Evolutionary conservation across 2,113 vertebrate species (phyloP), one percentile per base, ranked within the genome.

Genomic region (Pygoscelis antarcticus): DNA sequence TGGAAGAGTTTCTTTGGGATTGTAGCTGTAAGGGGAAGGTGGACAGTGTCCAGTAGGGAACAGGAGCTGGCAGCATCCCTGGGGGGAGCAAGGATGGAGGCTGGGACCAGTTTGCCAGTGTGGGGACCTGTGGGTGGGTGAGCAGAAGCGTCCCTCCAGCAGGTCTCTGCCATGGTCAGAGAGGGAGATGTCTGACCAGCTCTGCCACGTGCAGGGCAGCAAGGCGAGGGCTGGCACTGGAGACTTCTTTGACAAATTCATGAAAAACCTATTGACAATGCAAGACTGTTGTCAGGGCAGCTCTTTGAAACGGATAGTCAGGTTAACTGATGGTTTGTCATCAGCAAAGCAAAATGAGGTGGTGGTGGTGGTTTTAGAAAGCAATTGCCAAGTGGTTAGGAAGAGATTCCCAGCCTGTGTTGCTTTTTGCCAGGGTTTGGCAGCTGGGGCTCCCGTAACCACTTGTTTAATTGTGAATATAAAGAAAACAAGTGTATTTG

Each of bases 401-500:
- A 82, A 46, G 49, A 58, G 13, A 70, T 54, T 54, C 47, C 21
- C 26, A 74, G 62, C 6, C 47, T 52, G 25, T 26, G 44, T 11
- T 72, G 23, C 49, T 87, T 52, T 57, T 46, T 81, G 38, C 57
- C 40, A 2, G 4, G 74, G 5, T 44, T 89, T 87, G 52, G 89
- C 40, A 60, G 71, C n/a, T 83, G 46, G 1, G 1, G 34, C 23
- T 89, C 49, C 40, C 3, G 1, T 51, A 90, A 72, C 38, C 21
- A 29, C 69, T 87, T 2, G 1, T 16, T 91, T 95, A 89, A 76
- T 30, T 87, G 26, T 36, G 61, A 82, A 78, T 84, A 69, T 85
- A 87, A 94, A 75, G 52, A 61, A 83, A 82, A 57, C 16, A 57
- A 65, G 4, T 66, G 46, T 57, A 65, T 87, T 94, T 89, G 61